These are phyloP conservation scores for Argyrosomus japonicus DNA, from an alignment of 2,113 vertebrate species.

Conservation along the genomic window DNA sequence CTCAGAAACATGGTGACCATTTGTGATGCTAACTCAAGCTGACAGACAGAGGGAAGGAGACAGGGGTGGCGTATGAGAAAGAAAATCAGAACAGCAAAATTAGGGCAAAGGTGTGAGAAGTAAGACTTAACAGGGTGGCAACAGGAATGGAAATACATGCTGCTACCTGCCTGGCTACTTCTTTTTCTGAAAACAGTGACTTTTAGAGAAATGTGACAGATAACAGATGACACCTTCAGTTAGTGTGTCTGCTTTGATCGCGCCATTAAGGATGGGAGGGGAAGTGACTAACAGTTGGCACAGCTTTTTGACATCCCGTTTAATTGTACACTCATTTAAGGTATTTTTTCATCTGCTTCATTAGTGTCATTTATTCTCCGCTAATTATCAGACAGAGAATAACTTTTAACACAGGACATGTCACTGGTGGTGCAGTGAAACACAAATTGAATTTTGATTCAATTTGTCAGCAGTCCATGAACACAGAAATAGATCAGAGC, in stretches of 20 bases:
- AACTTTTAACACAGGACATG: background rate
- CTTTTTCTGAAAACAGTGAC: background rate
- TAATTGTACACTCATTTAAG: conserved; percentile 45
- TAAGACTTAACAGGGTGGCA: background rate
- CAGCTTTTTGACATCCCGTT: conserved; percentile 19
- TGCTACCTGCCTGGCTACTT: conserved; percentile 3
- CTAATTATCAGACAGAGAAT: conserved; percentile 50
- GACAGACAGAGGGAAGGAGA: conserved; percentile 9
- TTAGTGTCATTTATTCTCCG: conserved; percentile 29
- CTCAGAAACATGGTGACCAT: conserved; percentile 20
- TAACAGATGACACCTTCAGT: conserved; percentile 44
- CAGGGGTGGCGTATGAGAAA: background rate
- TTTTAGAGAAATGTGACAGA: conserved; percentile 31
- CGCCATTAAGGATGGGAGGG: conserved; percentile 34
- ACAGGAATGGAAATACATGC: background rate
- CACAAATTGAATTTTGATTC: conserved; percentile 8
- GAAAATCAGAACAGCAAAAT: background rate
- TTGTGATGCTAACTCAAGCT: conserved; percentile 40
- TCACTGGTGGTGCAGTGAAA: conserved; percentile 3
- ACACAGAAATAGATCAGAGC: background rate
- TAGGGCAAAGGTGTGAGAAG: background rate
- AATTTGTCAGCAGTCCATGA: conserved; percentile 18
- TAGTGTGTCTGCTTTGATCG: conserved; percentile 27
- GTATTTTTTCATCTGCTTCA: conserved; percentile 34
- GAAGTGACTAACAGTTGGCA: conserved; percentile 4